A percentile compares a stretch with the other conserved stretches of the same genome.
These are phyloP conservation scores for Lamprotornis superbus DNA, from an alignment of 2,113 vertebrate genomes.

Conservation along the genomic window DNA sequence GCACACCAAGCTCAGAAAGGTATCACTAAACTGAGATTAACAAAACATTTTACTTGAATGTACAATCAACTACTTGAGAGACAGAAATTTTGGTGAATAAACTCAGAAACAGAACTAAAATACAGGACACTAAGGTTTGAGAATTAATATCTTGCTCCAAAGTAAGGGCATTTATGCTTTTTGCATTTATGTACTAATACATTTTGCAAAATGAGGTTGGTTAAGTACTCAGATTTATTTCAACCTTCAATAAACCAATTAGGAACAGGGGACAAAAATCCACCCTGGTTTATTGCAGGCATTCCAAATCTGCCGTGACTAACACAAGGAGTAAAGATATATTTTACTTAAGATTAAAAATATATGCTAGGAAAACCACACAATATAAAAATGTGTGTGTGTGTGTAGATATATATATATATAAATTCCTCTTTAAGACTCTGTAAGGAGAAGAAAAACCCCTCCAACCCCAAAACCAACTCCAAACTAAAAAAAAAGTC, in stretches of 20 bases:
- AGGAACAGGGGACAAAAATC: not conserved
- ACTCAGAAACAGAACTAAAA: not conserved
- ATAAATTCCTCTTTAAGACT: not conserved
- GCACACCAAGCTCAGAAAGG: not conserved
- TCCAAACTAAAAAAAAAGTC: not conserved
- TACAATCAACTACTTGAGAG: not conserved
- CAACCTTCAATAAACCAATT: not conserved
- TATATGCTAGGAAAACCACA: not conserved
- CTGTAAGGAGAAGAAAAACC: not conserved
- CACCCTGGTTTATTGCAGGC: not conserved
- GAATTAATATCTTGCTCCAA: not conserved
- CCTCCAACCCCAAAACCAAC: not conserved
- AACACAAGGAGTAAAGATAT: not conserved
- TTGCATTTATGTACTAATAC: not conserved
- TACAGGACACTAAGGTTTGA: not conserved
- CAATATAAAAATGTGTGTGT: fast-evolving
- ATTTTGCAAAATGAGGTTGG: not conserved
- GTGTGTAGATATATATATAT: not conserved
- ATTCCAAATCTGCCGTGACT: not conserved
- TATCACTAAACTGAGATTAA: not conserved
- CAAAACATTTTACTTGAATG: not conserved
- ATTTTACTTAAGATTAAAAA: not conserved
- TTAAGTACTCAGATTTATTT: not conserved
- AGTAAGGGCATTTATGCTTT: not conserved
- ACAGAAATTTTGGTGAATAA: not conserved